Evolutionary conservation across 2,888 invertebrate species (phyloP), one percentile per base, ranked within the genome.

Genomic region (Sinopyrophorus schimmeli): DNA sequence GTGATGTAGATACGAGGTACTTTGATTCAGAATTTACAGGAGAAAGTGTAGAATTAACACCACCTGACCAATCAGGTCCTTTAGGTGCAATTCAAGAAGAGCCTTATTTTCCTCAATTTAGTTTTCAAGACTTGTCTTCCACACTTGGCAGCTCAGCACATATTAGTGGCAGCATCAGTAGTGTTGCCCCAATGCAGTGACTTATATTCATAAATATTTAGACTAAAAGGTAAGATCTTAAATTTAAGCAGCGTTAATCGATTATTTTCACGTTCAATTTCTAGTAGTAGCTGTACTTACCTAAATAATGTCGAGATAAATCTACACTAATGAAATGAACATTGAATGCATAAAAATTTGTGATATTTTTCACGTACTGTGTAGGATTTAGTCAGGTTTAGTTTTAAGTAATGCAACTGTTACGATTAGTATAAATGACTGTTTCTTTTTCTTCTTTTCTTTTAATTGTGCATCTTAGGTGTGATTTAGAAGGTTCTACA

Each of bases 21-120:
- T 99, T 99, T 76, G 98, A 98, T 77, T 88, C 92, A 53, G 95
- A 96, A 78, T 99, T 99, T 79, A 99, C 98, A 2, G 93, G 93
- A 53, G 96, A 97, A 77, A 89, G 92, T 65, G 95, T 98, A 7
- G 92, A 95, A 76, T 78, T 98, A 61, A 97, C 98, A 53, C 98
- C 97, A 46, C 96, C 96, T 14, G 92, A 91, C 71, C 80, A 80
- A 58, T 78, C 74, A 54, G 74, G 77, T 16, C 76, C 76, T 9
- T 74, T 84, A 23, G 78, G 77, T 55, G 80, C 82, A 63, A 84
- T 85, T 57, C 84, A 83, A 70, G 86, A 86, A 74, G 86, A 86
- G 66, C 82, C 83, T 58, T 76, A 79, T 62, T 86, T 86, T 74
- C 84, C 84, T 65, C 87, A 91, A 79, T 94, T 94, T 78, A 91